These are phyloP conservation scores for Hippopotamus amphibius DNA, from an alignment of 2,113 vertebrate genomes.

Conservation along the genomic window DNA sequence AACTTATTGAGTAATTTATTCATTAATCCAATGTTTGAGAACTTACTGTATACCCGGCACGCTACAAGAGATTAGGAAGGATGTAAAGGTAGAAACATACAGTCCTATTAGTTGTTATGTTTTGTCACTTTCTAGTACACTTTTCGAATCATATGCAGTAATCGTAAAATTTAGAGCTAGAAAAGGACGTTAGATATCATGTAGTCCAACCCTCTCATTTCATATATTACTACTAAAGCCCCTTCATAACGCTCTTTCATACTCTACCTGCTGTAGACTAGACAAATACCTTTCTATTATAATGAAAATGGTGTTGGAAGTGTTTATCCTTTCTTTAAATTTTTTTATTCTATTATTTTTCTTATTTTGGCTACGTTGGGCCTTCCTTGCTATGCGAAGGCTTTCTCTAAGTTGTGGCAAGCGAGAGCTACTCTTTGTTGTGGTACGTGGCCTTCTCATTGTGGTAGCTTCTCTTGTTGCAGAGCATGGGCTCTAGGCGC, in stretches of 20 bases:
- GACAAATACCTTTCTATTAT: neutral
- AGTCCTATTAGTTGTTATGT: neutral
- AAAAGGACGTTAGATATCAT: neutral
- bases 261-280: neutral
- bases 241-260: neutral
- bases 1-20: neutral
- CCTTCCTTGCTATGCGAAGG: too few species aligned
- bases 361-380: too few species aligned
- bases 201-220: neutral
- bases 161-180: neutral
- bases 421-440: too few species aligned
- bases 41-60: neutral
- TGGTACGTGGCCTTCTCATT: too few species aligned
- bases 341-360: too few species aligned
- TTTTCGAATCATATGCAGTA: constrained; percentile 20
- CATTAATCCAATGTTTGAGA: constrained; percentile 29
- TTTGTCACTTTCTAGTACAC: neutral
- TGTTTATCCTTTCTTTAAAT: neutral
- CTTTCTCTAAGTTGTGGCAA: too few species aligned
- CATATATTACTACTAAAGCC: neutral
- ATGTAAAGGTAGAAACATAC: constrained; percentile 8
- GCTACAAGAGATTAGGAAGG: neutral
- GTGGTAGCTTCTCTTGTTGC: too few species aligned
- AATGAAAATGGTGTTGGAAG: neutral
- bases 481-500: too few species aligned